Base-by-base conservation (phyloP, 2,113 vertebrate species). In the Dromaius novaehollandiae region DNA sequence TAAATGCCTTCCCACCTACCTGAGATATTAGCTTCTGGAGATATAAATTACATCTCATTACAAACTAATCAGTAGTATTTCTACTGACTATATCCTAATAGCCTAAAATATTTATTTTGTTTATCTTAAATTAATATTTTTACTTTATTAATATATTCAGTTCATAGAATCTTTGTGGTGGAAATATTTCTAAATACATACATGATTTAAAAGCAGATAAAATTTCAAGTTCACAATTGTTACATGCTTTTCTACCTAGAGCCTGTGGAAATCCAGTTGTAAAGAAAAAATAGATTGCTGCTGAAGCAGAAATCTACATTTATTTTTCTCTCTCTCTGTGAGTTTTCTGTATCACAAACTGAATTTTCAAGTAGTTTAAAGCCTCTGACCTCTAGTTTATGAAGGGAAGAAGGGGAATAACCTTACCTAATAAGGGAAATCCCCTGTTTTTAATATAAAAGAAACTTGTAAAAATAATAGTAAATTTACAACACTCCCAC, bases 61-160 rank as follows among this genome's bases (percentile, higher is more conserved):
- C 17, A 85, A n/a, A 2, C 4, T 68, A 40, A 85, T 28, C 5
- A 51, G 5, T 82, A 0, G 0, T 50, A 84, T 63, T 82, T 75
- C 32, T 65, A 34, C 28, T 79, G 22, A 26, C 12, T 83, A 84
- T 63, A 15, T 75, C 77, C 61, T 74, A 75, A 20, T 70, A 11
- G 1, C 10, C 13, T 25, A 68, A 87, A 63, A 64, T 34, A 40
- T 1, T 51, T 32, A 64, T 1, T 1, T 1, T 44, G 58, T 30
- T 11, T 6, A 24, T 63, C 63, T 76, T 89, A 6, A 21, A 7
- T 26, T 51, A 42, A 46, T 66, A 12, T 64, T 91, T 89, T 87
- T 56, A 46, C 50, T 94, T 78, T 66, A 79, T 3, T 25, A 26
- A 20, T 32, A 86, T 68, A 48, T 44, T n/a, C 30, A 69, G 50